These are phyloP conservation scores for Liodrosophila aerea DNA, from an alignment of 2,888 invertebrate species.

Conservation along the genomic window DNA sequence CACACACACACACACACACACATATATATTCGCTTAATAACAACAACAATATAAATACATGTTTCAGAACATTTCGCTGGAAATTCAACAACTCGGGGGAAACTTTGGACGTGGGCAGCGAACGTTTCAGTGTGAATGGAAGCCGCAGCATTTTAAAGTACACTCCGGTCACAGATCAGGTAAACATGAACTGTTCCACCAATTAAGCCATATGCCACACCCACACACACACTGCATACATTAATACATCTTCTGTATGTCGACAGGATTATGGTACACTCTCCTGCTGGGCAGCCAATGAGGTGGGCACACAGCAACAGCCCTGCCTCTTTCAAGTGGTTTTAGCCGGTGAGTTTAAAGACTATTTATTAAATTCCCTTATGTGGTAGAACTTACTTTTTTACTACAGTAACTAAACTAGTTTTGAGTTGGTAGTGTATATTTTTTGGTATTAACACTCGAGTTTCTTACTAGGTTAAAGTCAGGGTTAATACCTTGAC, in stretches of 20 bases:
- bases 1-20: not conserved
- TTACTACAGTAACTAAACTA: too few species aligned
- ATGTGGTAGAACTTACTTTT: not conserved
- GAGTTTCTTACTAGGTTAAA: too few species aligned
- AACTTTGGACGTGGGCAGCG: slow-evolving; percentile 91
- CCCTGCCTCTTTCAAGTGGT: slow-evolving; percentile 95
- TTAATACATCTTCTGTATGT: slow-evolving; percentile 20
- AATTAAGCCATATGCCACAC: slow-evolving; percentile 31
- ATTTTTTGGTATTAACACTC: too few species aligned
- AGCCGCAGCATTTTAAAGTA: slow-evolving; percentile 88
- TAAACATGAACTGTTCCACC: slow-evolving; percentile 51
- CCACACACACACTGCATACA: slow-evolving; percentile 12
- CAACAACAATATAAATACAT: slow-evolving; percentile 16
- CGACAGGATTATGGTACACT: slow-evolving; percentile 91
- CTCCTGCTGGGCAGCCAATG: slow-evolving; percentile 93
- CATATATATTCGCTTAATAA: slow-evolving; percentile 4
- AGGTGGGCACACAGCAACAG: slow-evolving; percentile 90
- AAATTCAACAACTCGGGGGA: slow-evolving; percentile 97
- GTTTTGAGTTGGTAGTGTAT: too few species aligned
- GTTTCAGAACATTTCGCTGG: slow-evolving; percentile 91
- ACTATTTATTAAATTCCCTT: not conserved
- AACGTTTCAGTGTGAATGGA: slow-evolving; percentile 90
- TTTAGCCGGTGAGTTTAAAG: slow-evolving; percentile 88
- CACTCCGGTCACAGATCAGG: slow-evolving; percentile 85
- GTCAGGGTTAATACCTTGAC: too few species aligned